Conservation (phyloP, 2,113 vertebrate species). For the Channa argus region DNA sequence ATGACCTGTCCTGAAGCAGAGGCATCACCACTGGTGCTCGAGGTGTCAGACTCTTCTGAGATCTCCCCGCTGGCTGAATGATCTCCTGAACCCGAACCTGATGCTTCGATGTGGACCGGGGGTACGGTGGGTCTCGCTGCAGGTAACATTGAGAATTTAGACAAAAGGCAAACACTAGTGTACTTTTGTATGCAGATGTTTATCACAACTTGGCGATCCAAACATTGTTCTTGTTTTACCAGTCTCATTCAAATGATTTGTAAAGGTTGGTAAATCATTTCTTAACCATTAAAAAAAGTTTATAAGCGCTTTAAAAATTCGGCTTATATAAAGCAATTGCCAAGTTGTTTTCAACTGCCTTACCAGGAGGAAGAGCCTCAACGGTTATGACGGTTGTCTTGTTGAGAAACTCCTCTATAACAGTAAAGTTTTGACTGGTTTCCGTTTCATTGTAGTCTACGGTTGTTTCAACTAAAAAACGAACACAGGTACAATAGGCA, state of each 20-base stretch:
- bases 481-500: neutral
- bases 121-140: slow-evolving; percentile 80
- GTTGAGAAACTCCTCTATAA: slow-evolving; percentile 48
- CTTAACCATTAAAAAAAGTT: no score
- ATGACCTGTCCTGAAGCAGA: slow-evolving; percentile 68
- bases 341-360: neutral
- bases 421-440: slow-evolving; percentile 25
- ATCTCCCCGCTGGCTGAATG: slow-evolving; percentile 74
- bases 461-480: slow-evolving; percentile 44
- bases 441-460: slow-evolving; percentile 57
- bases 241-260: no score
- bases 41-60: slow-evolving; percentile 58
- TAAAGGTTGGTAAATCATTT: no score
- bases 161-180: no score
- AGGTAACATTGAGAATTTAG: slow-evolving; percentile 14
- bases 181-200: no score
- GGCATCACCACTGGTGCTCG: slow-evolving; percentile 52
- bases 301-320: no score
- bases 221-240: no score
- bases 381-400: slow-evolving; percentile 30
- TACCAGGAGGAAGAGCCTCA: slow-evolving; percentile 46
- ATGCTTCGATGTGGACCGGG: slow-evolving; percentile 64
- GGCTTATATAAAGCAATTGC: no score
- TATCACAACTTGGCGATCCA: no score
- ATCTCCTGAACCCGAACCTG: slow-evolving; percentile 70